Conservation (phyloP, 2,113 vertebrate species). For the Neotragus moschatus region DNA sequence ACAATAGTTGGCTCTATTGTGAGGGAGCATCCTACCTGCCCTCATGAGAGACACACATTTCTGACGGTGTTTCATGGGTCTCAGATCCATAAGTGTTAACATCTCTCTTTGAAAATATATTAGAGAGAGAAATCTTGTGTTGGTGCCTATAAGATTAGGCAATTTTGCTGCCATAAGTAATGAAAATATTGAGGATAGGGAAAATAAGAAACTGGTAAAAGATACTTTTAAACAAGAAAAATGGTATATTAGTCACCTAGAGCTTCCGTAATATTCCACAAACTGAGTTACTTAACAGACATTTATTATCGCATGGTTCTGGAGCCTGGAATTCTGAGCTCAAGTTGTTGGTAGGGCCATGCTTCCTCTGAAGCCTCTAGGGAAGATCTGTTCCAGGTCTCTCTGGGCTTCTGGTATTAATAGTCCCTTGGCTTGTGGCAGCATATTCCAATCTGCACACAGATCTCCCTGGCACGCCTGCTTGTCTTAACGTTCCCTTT, state of each 20-base stretch:
- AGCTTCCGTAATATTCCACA: background rate
- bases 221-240: background rate
- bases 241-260: background rate
- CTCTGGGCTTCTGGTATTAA: background rate
- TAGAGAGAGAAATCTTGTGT: background rate
- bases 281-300: background rate
- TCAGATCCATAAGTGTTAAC: background rate
- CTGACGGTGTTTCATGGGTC: background rate
- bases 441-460: background rate
- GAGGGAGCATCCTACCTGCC: too few species aligned
- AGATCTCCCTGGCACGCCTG: background rate
- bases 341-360: background rate
- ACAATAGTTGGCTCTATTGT: background rate
- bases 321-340: background rate
- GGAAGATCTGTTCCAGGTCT: background rate
- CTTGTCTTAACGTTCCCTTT: background rate
- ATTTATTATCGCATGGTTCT: background rate
- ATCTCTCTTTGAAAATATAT: background rate
- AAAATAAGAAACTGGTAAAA: background rate
- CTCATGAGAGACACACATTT: background rate
- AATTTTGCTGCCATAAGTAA: background rate
- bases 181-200: background rate
- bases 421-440: background rate
- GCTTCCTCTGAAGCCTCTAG: background rate
- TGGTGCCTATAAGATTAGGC: background rate